A percentile compares a stretch with the other conserved stretches of the same genome.
Conservation (phyloP, 2,797 vertebrate species). For the Craterocephalus amniculus region DNA sequence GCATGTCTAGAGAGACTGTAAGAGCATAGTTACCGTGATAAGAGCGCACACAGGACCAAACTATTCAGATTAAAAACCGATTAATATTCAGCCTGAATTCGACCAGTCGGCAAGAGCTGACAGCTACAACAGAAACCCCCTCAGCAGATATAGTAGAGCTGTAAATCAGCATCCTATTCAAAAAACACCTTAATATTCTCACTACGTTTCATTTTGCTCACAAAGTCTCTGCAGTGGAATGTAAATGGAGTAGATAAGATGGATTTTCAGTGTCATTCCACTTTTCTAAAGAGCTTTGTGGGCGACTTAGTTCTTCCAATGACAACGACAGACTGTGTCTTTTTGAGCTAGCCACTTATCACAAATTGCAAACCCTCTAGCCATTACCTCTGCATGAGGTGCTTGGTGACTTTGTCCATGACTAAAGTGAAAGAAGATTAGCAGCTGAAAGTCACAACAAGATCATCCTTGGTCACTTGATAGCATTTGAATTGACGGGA, state of each 20-base stretch:
- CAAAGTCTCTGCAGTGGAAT: constrained; percentile 71
- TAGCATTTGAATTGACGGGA: constrained; percentile 35
- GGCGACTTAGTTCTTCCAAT: constrained; percentile 53
- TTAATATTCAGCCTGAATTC: constrained; percentile 62
- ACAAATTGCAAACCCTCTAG: constrained; percentile 60
- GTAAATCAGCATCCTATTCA: constrained; percentile 49
- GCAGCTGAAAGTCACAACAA: constrained; percentile 54
- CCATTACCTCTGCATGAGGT: constrained; percentile 41
- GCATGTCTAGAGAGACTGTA: constrained; percentile 18
- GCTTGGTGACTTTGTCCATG: constrained; percentile 63
- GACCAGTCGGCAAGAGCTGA: constrained; percentile 23
- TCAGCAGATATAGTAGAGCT: constrained; percentile 61
- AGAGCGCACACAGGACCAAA: constrained; percentile 29
- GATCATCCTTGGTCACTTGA: constrained; percentile 26
- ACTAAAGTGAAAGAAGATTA: constrained; percentile 53
- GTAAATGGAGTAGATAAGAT: constrained; percentile 75
- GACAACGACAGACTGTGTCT: constrained; percentile 59
- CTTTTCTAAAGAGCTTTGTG: constrained; percentile 72
- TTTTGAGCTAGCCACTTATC: constrained; percentile 66
- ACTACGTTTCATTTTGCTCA: constrained; percentile 54
- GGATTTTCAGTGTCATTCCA: constrained; percentile 73
- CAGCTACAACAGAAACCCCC: constrained; percentile 35
- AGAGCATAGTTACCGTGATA: constrained; percentile 23
- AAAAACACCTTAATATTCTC: constrained; percentile 71
- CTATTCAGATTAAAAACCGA: constrained; percentile 46